A percentile compares a stretch with the other conserved stretches of the same genome.
Evolutionary conservation across 2,888 invertebrate species (phyloP).

Genomic region (Pristionchus entomophagus): DNA sequence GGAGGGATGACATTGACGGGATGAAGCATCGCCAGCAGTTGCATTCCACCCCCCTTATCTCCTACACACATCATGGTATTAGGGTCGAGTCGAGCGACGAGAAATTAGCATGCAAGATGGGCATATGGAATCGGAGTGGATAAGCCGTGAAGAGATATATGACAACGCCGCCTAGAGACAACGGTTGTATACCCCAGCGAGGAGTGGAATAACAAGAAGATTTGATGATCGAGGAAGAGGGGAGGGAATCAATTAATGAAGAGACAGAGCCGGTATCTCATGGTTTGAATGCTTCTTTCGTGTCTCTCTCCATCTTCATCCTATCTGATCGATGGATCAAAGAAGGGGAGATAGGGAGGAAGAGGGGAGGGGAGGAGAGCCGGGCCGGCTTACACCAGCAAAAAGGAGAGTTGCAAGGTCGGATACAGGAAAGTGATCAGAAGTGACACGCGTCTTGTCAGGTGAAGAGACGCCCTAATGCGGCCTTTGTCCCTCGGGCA

Average conservation of each 20-base stretch:
- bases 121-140: constrained; percentile 43
- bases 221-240: constrained; percentile 12
- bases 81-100: constrained; percentile 46
- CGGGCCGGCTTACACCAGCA: constrained; percentile 35
- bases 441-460: constrained; percentile 20
- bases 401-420: constrained; percentile 42
- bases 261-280: constrained; percentile 30
- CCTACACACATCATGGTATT: constrained; percentile 14
- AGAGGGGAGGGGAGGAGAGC: background rate
- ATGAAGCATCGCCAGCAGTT: constrained; percentile 33
- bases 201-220: constrained; percentile 34
- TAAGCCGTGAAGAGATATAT: constrained; percentile 43
- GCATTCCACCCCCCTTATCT: constrained; percentile 42
- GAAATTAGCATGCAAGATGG: constrained; percentile 45
- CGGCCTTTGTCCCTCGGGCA: constrained; percentile 15
- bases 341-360: constrained; percentile 24
- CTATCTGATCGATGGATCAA: constrained; percentile 35
- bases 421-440: constrained; percentile 9
- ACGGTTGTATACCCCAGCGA: no score
- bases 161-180: background rate
- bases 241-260: constrained; percentile 31
- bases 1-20: constrained; percentile 36
- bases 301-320: constrained; percentile 24
- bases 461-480: constrained; percentile 30
- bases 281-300: constrained; percentile 37